Conservation (phyloP, 2,113 vertebrate genomes). For the Antechinus stuartii region DNA sequence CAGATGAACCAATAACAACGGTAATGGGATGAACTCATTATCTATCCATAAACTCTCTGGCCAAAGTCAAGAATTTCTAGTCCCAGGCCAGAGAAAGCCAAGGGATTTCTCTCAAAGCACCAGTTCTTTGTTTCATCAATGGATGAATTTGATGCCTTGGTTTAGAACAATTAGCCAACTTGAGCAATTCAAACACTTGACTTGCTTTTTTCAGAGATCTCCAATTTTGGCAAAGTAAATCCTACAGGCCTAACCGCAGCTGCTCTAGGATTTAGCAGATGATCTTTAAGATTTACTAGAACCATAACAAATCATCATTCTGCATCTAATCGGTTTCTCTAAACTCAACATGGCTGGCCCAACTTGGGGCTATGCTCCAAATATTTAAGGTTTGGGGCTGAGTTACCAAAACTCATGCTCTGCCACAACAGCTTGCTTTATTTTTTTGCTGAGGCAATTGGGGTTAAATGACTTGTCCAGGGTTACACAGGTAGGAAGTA, state of each 20-base stretch:
- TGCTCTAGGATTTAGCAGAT: neutral
- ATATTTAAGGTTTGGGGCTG: neutral
- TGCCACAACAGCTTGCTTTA: neutral
- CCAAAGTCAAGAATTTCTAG: neutral
- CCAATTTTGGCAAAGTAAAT: neutral
- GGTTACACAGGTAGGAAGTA: no score
- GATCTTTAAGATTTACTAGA: neutral
- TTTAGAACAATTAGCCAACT: neutral
- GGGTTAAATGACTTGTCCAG: no score
- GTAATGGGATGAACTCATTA: neutral
- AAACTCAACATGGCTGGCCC: neutral
- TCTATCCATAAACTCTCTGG: no score
- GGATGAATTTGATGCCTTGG: conserved; percentile 14
- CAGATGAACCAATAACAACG: neutral
- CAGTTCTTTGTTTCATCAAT: neutral
- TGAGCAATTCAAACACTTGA: neutral
- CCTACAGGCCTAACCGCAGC: neutral
- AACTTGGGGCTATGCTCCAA: neutral
- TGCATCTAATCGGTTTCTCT: neutral
- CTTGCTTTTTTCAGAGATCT: neutral
- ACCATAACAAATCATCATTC: neutral
- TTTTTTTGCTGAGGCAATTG: no score
- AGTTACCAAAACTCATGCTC: neutral
- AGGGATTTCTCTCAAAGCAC: neutral
- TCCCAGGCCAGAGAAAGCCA: neutral